These are phyloP conservation scores for Chironomus riparius DNA, from an alignment of 2,888 invertebrate genomes.

Conservation along the genomic window DNA sequence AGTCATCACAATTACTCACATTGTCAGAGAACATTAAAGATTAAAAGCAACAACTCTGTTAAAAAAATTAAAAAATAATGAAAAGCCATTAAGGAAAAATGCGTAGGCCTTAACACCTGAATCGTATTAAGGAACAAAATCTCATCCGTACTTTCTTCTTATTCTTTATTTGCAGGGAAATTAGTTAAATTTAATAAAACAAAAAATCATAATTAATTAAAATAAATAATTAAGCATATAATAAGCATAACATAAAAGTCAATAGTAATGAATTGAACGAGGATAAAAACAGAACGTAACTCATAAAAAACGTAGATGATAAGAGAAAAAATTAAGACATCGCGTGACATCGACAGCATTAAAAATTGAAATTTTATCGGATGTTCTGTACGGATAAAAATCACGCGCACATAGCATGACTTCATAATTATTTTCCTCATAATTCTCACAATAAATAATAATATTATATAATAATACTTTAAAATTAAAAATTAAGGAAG, in stretches of 20 bases:
- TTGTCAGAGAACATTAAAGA: too few relatives aligned
- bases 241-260: too few relatives aligned
- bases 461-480: not conserved
- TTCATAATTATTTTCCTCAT: not conserved
- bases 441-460: not conserved
- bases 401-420: not conserved
- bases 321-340: not conserved
- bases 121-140: too few relatives aligned
- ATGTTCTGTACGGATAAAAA: too few relatives aligned
- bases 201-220: not conserved
- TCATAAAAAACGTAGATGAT: too few relatives aligned
- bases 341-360: not conserved
- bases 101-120: too few relatives aligned
- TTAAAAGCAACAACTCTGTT: not conserved
- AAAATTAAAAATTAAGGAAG: not conserved
- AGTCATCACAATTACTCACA: too few relatives aligned
- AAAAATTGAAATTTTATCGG: too few relatives aligned
- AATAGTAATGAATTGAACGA: too few relatives aligned
- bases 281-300: too few relatives aligned
- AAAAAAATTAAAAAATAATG: not conserved
- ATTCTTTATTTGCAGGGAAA: not conserved
- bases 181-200: not conserved
- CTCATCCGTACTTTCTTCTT: not conserved
- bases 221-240: not conserved
- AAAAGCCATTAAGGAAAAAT: too few relatives aligned